These are phyloP conservation scores for Sesia apiformis DNA, from an alignment of 2,888 invertebrate genomes.

Conservation along the genomic window DNA sequence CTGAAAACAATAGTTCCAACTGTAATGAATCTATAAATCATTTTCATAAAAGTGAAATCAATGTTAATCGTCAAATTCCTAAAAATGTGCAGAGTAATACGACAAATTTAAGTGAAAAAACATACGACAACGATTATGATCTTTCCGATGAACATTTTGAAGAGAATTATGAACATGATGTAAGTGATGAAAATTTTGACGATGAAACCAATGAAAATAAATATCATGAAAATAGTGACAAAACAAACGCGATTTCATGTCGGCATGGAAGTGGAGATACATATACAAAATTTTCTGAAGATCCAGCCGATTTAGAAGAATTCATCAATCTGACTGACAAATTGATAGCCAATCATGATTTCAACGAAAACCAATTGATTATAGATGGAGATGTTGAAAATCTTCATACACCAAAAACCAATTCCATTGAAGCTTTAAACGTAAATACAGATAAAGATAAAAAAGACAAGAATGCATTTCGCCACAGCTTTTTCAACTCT, in stretches of 20 bases:
- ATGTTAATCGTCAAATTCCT: neutral
- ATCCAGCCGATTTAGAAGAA: constrained; percentile 56
- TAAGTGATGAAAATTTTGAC: constrained; percentile 35
- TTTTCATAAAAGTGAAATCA: neutral
- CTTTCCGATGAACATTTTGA: constrained; percentile 40
- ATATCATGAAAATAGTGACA: constrained; percentile 18
- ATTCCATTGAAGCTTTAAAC: constrained; percentile 49
- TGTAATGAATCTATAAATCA: constrained; percentile 11
- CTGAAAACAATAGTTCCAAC: constrained; percentile 12
- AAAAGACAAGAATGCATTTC: constrained; percentile 10
- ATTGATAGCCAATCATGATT: constrained; percentile 34
- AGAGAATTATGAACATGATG: constrained; percentile 39
- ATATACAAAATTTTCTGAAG: constrained; percentile 61
- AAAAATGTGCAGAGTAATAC: neutral
- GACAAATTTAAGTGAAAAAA: neutral
- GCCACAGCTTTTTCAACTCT: constrained; percentile 41
- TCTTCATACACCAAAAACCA: constrained; percentile 55
- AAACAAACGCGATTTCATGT: constrained; percentile 27
- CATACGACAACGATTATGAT: constrained; percentile 9
- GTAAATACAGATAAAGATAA: constrained; percentile 7
- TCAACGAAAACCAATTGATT: constrained; percentile 17
- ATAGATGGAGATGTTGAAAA: constrained; percentile 29
- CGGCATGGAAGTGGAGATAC: constrained; percentile 62
- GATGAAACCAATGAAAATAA: constrained; percentile 29
- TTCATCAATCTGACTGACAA: constrained; percentile 58